Percentiles rank a stretch among this genome's conserved stretches.
Evolutionary conservation across 2,797 vertebrate genomes (phyloP).

Genomic region (Spinibarbus caldwelli): DNA sequence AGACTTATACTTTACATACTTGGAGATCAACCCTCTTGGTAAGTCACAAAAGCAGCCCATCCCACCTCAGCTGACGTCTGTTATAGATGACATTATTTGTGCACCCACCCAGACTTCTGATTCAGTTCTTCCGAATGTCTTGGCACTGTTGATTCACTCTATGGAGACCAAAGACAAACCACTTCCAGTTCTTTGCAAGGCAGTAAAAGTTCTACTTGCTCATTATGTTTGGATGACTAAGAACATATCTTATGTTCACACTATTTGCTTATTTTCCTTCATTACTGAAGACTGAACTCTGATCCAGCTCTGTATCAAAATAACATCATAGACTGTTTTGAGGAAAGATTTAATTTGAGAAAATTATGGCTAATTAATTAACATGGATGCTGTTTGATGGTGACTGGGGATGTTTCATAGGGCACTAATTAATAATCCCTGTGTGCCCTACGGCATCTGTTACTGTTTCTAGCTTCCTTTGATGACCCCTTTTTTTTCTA

Average conservation of each 20-base stretch:
- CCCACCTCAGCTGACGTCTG: not conserved
- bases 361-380: slow-evolving; percentile 70
- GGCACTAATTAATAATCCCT: slow-evolving; percentile 67
- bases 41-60: slow-evolving; percentile 19
- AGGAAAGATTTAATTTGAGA: slow-evolving; percentile 44
- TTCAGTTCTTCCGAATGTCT: not conserved
- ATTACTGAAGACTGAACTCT: not conserved
- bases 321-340: slow-evolving; percentile 23
- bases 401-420: slow-evolving; percentile 53
- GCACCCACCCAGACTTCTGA: not conserved
- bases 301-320: slow-evolving; percentile 12
- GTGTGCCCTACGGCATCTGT: slow-evolving; percentile 68
- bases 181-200: not conserved
- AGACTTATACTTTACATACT: slow-evolving; percentile 96
- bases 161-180: not conserved
- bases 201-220: not conserved
- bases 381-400: slow-evolving; percentile 70
- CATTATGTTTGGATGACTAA: not conserved
- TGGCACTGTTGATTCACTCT: not conserved
- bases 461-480: slow-evolving; percentile 65
- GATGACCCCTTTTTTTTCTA: slow-evolving; percentile 57
- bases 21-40: slow-evolving; percentile 86
- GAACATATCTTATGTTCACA: not conserved
- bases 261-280: not conserved
- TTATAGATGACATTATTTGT: not conserved